Conservation (phyloP, 2,797 vertebrate genomes). For the Paguma larvata region DNA sequence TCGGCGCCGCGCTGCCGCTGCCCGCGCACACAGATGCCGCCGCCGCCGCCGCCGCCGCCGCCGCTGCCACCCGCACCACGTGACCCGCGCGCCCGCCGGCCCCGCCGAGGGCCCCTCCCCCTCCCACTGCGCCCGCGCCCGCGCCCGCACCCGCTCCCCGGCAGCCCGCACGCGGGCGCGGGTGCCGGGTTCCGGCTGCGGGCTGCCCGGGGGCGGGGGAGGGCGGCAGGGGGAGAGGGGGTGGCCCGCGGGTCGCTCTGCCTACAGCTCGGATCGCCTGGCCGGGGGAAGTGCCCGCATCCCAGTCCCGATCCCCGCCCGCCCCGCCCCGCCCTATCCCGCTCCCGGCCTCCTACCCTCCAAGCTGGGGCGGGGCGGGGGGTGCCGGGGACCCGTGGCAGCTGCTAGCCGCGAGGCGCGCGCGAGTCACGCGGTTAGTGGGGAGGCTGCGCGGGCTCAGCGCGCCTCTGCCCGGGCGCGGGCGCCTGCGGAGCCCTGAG, state of each 20-base stretch:
- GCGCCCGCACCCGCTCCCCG: not conserved
- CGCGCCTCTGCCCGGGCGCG: not conserved
- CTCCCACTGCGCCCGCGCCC: slow-evolving; percentile 39
- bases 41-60: slow-evolving; percentile 64
- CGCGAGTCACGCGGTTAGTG: slow-evolving; percentile 61
- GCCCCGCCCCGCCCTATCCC: not conserved
- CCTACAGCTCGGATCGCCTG: not conserved
- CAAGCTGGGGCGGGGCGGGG: not conserved
- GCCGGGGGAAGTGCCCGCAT: not conserved
- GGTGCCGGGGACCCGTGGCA: not conserved
- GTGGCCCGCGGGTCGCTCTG: not conserved
- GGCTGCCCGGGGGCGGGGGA: not conserved
- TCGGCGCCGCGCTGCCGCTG: slow-evolving; percentile 60
- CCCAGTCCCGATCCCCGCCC: not conserved
- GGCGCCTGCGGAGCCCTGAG: slow-evolving; percentile 1
- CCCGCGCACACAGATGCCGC: slow-evolving; percentile 73
- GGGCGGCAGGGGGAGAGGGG: no score
- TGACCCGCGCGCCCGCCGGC: slow-evolving; percentile 69
- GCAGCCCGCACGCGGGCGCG: not conserved
- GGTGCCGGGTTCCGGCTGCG: not conserved
- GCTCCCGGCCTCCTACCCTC: not conserved
- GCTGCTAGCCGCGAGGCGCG: slow-evolving; percentile 16
- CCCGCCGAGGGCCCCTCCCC: slow-evolving; percentile 67
- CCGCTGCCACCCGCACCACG: slow-evolving; percentile 81
- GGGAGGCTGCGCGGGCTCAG: not conserved